These are phyloP conservation scores for Cossypha polioptera DNA, from an alignment of 2,797 vertebrate species.

Conservation along the genomic window DNA sequence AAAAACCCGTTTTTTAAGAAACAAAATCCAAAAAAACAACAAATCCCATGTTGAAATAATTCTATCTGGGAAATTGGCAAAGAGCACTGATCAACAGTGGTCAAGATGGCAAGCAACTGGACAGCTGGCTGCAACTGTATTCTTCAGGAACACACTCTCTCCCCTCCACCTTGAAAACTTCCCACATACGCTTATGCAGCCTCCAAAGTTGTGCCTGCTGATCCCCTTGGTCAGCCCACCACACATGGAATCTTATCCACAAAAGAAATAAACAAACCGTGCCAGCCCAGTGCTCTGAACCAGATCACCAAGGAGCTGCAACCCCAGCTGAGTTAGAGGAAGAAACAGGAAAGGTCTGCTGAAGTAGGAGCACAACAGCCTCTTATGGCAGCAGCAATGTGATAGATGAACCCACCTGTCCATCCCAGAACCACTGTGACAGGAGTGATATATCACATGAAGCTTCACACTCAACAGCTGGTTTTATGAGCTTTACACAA, in stretches of 20 bases:
- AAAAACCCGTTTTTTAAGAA: background rate
- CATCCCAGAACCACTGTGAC: background rate
- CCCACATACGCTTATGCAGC: background rate
- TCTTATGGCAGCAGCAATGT: background rate
- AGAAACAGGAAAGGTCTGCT: background rate
- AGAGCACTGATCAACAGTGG: background rate
- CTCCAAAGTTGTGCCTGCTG: rapidly evolving
- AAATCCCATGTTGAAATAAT: background rate
- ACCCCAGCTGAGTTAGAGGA: background rate
- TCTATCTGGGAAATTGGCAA: background rate
- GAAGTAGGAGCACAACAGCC: background rate
- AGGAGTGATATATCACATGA: rapidly evolving
- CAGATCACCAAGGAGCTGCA: background rate
- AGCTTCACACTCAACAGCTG: background rate
- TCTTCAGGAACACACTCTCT: background rate
- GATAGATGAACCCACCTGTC: background rate
- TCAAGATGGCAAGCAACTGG: background rate
- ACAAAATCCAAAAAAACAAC: background rate
- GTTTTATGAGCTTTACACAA: rapidly evolving
- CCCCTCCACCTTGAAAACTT: background rate
- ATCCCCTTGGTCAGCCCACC: background rate
- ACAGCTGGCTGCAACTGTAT: background rate
- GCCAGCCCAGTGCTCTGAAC: background rate
- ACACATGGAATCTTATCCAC: background rate
- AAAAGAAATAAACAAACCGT: background rate